Conservation (phyloP, 2,113 vertebrate genomes). For the Axis porcinus region DNA sequence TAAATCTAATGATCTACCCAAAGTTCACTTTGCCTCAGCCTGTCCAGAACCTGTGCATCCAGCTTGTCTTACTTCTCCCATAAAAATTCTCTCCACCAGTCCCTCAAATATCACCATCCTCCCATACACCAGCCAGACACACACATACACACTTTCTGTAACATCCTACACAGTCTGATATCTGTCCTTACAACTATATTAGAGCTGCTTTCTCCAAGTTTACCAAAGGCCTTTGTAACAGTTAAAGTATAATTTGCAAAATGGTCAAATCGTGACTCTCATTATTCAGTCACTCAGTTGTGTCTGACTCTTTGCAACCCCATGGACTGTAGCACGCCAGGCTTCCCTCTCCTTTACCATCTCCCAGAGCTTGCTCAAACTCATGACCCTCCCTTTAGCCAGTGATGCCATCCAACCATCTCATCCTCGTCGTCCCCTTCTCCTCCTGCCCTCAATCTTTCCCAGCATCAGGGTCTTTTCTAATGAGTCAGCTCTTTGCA, state of each 20-base stretch:
- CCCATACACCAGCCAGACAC: neutral
- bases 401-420: neutral
- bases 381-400: neutral
- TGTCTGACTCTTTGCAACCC: neutral
- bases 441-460: neutral
- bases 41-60: neutral
- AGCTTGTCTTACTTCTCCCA: neutral
- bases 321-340: neutral
- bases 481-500: neutral
- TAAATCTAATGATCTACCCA: neutral
- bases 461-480: neutral
- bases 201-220: neutral
- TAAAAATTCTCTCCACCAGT: neutral
- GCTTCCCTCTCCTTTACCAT: neutral
- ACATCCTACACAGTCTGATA: neutral
- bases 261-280: neutral
- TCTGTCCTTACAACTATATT: neutral
- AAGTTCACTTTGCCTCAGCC: neutral
- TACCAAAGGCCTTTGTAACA: neutral
- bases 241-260: constrained; percentile 2
- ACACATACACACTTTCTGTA: neutral
- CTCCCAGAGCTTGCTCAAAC: neutral
- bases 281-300: neutral
- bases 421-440: neutral
- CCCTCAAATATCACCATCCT: neutral